phyloP scores from a whole-genome alignment of 37 sponge, comb jelly and placozoan species.

The Dysidea cf. avara region DNA sequence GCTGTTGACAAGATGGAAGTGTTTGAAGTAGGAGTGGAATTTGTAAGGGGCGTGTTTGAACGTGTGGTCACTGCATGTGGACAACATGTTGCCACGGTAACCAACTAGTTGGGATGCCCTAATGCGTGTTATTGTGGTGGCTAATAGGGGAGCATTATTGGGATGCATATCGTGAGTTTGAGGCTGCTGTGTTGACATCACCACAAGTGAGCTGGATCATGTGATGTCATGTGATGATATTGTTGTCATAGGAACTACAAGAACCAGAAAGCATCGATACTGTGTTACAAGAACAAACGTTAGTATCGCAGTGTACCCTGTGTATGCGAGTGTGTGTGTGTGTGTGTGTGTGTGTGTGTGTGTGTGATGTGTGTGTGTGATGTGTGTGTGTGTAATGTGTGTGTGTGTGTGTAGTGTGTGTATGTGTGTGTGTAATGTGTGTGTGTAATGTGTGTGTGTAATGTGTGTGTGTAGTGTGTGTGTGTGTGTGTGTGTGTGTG shows the following conservation, averaged over 20 bases:
- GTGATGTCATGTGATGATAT: neutral
- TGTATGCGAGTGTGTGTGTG: too few relatives aligned
- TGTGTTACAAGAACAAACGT: too few relatives aligned
- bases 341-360: conserved; percentile 34
- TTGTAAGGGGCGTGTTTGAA: conserved; percentile 66
- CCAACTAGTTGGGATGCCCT: neutral
- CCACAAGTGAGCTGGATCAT: conserved; percentile 28
- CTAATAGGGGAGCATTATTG: conserved; percentile 51
- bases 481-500: conserved; percentile 24
- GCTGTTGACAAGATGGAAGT: conserved; percentile 54
- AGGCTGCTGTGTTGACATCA: conserved; percentile 46
- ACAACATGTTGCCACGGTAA: conserved; percentile 64
- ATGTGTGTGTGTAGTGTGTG: too few relatives aligned
- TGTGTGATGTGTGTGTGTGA: too few relatives aligned
- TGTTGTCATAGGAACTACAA: neutral
- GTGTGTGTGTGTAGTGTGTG: too few relatives aligned
- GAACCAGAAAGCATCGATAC: too few relatives aligned
- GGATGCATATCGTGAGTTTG: conserved; percentile 73
- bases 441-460: too few relatives aligned
- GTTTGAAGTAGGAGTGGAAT: conserved; percentile 37
- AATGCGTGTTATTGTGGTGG: neutral
- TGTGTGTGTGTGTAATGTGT: too few relatives aligned
- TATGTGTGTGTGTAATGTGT: too few relatives aligned
- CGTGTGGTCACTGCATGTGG: conserved; percentile 65
- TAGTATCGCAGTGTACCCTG: too few relatives aligned